Conservation (phyloP, 1,140 invertebrate species). For the Pararge aegeria region DNA sequence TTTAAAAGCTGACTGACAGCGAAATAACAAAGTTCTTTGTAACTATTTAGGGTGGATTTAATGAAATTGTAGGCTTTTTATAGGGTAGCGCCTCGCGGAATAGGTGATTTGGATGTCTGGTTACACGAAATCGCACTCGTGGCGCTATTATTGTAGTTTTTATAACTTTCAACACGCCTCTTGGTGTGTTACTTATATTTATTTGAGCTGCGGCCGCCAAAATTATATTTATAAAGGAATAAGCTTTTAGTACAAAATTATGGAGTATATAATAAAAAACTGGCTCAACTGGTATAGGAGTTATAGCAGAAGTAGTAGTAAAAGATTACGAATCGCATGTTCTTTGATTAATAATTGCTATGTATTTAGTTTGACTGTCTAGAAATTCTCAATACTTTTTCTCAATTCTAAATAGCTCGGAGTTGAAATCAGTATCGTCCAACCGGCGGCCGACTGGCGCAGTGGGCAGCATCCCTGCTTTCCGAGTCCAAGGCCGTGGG, state of each 20-base stretch:
- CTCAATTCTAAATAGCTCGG: no score
- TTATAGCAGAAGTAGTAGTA: no score
- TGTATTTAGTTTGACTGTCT: no score
- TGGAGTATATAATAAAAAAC: no score
- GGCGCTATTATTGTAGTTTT: slow-evolving; percentile 39
- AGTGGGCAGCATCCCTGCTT: no score
- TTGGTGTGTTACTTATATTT: slow-evolving; percentile 17
- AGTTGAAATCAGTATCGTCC: no score
- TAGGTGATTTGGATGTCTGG: slow-evolving; percentile 47
- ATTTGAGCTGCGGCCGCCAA: neutral
- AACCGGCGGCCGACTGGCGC: no score
- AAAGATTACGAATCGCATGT: no score
- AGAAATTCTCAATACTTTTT: no score
- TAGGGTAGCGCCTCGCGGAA: slow-evolving; percentile 48
- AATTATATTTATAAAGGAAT: neutral
- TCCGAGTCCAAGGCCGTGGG: no score
- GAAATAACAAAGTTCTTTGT: slow-evolving; percentile 75
- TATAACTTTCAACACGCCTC: slow-evolving; percentile 32
- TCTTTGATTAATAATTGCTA: no score
- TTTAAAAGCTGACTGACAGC: slow-evolving; percentile 78
- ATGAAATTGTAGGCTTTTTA: slow-evolving; percentile 70
- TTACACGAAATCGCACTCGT: slow-evolving; percentile 45
- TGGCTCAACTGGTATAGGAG: no score
- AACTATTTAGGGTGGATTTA: slow-evolving; percentile 72
- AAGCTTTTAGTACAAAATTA: neutral